Base-by-base conservation (phyloP, 2,797 vertebrate species). In the Simalia tracyae region DNA sequence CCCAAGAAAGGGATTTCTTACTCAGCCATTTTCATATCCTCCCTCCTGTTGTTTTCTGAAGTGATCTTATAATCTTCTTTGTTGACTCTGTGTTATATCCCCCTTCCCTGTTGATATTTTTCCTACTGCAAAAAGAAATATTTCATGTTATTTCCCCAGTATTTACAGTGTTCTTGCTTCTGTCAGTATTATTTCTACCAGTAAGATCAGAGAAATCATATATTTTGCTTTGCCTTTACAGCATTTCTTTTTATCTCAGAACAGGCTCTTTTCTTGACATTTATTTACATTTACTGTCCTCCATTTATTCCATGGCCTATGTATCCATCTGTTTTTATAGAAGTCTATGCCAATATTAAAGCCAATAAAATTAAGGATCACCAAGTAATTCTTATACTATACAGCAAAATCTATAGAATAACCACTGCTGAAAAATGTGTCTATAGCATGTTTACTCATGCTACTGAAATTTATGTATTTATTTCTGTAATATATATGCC, bases 31-130 rank as follows among this genome's bases (percentile, higher is more conserved):
- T 89, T 91, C 24, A 76, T 93, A 91, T 68, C 63, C 81, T 91
- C 90, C 92, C 81, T 86, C 92, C 92, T 88, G 92, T 92, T 92
- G 89, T 92, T 88, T 91, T 91, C 92, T 93, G 90, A 91, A 93
- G 92, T 86, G 92, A 91, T 93, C 64, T 91, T 93, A 89, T 90
- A 92, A 92, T 92, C 89, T 90, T 90, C 92, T 92, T 92, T 92
- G 92, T 91, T 91, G 90, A 89, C 87, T 93, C 90, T 91, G 63
- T 76, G 24, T 90, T 90, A 85, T 61, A 93, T 86, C 87, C 91
- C 87, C 84, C 63, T 93, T 88, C 92, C 86, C 92, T 86, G 87
- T 93, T 89, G 90, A 93, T 89, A 87, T 26, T 89, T 86, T 90
- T 91, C 42, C 90, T 63, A 64, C 81, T 86, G 42, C 81, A 91